Percentiles rank a stretch among this genome's conserved stretches.
Conservation (phyloP, 1,140 invertebrate genomes). For the Panagrolaimus sp. region DNA sequence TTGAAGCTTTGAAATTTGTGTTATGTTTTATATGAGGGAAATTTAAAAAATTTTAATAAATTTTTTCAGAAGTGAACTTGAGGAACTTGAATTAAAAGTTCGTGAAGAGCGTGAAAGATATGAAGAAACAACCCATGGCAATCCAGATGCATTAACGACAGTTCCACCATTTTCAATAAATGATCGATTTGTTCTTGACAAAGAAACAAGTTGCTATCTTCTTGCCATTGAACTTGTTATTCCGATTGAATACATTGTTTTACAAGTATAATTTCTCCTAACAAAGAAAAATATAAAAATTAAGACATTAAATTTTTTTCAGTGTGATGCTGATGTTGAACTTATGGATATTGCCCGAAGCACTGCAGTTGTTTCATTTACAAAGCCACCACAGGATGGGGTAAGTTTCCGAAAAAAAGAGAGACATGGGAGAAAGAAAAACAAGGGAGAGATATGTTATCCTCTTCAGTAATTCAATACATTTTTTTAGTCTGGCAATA, state of each 20-base stretch:
- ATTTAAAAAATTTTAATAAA: no score
- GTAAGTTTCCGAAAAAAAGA: slow-evolving; percentile 19
- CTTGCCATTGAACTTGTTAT: slow-evolving; percentile 73
- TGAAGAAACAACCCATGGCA: slow-evolving; percentile 62
- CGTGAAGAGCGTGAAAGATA: slow-evolving; percentile 62
- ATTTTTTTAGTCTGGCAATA: slow-evolving; percentile 48
- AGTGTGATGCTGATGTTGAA: slow-evolving; percentile 73
- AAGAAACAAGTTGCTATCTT: slow-evolving; percentile 71
- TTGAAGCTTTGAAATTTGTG: no score
- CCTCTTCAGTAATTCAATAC: neutral
- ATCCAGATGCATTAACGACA: slow-evolving; percentile 60
- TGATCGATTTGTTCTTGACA: slow-evolving; percentile 70
- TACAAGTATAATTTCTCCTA: slow-evolving; percentile 68
- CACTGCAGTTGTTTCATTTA: slow-evolving; percentile 77
- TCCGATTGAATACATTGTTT: slow-evolving; percentile 75
- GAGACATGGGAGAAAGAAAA: no score
- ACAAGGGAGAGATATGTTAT: neutral
- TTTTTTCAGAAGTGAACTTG: slow-evolving; percentile 67
- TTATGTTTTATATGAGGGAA: no score
- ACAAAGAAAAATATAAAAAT: neutral
- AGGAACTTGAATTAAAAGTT: slow-evolving; percentile 70
- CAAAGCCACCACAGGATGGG: slow-evolving; percentile 65
- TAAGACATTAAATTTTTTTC: slow-evolving; percentile 23
- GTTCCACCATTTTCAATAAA: slow-evolving; percentile 72
- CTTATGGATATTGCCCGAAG: slow-evolving; percentile 79